Evolutionary conservation across 2,888 invertebrate genomes (phyloP).

Genomic region (Caradrina clavipalpis): DNA sequence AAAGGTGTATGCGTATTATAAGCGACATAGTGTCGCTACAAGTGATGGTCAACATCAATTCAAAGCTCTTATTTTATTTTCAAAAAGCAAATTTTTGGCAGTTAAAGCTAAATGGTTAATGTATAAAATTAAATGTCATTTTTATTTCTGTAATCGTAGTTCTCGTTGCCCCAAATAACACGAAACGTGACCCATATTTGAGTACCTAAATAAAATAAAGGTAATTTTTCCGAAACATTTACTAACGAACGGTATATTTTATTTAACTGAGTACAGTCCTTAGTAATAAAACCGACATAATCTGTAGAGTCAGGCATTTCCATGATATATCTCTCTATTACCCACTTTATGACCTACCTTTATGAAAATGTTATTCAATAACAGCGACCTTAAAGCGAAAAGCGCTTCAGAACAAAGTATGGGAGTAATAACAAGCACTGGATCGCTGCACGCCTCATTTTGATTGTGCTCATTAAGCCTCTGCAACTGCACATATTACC

Average conservation of each 20-base stretch:
- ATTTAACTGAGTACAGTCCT: constrained; percentile 32
- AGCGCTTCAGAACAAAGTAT: constrained; percentile 61
- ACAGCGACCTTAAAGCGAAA: constrained; percentile 44
- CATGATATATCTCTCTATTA: constrained; percentile 55
- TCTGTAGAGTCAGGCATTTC: constrained; percentile 43
- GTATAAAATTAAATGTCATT: constrained; percentile 6
- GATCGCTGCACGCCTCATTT: constrained; percentile 68
- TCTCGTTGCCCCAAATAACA: constrained; percentile 5
- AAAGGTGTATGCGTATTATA: too few relatives aligned
- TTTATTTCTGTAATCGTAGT: constrained; percentile 2
- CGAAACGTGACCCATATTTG: constrained; percentile 20
- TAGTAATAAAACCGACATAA: constrained; percentile 55
- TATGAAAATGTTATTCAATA: constrained; percentile 61
- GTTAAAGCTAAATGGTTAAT: not conserved
- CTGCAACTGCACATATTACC: constrained; percentile 63
- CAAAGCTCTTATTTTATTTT: not conserved
- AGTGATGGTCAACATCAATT: not conserved
- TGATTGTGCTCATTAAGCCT: constrained; percentile 76
- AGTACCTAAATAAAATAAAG: constrained; percentile 28
- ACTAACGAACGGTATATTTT: constrained; percentile 35
- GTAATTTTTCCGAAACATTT: constrained; percentile 45
- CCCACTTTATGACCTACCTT: constrained; percentile 57
- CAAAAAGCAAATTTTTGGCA: not conserved
- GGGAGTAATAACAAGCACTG: constrained; percentile 66
- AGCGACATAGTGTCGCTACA: not conserved